These are phyloP conservation scores for Cyprinodon diabolis DNA, from an alignment of 2,797 vertebrate genomes.

Conservation along the genomic window DNA sequence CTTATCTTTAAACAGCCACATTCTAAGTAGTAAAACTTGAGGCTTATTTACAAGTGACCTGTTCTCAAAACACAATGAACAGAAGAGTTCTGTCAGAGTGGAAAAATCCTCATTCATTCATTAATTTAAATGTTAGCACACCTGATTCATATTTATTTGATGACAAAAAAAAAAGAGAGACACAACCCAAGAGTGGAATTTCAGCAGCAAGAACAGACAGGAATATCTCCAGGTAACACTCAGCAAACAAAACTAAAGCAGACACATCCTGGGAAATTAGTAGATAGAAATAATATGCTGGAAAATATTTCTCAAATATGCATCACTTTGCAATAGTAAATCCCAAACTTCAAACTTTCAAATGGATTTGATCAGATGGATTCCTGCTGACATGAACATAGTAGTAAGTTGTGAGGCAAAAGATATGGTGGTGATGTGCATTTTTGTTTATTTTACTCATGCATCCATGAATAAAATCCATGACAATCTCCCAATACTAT, in stretches of 20 bases:
- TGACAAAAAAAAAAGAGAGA: conserved; percentile 67
- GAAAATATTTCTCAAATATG: conserved; percentile 42
- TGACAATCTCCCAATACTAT: neutral
- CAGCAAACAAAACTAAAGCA: conserved; percentile 62
- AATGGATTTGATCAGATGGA: neutral
- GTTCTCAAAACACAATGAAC: conserved; percentile 38
- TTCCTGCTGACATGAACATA: neutral
- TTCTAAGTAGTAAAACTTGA: conserved; percentile 35
- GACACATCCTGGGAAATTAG: conserved; percentile 56
- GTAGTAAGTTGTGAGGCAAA: neutral
- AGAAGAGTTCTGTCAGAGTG: conserved; percentile 41
- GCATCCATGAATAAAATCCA: neutral
- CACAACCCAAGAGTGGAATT: conserved; percentile 79
- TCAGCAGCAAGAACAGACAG: conserved; percentile 80
- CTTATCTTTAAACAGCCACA: conserved; percentile 46
- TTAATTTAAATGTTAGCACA: conserved; percentile 70
- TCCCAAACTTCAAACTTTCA: neutral
- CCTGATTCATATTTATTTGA: conserved; percentile 72
- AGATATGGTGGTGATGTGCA: neutral
- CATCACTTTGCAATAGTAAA: neutral
- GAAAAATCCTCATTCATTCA: conserved; percentile 57
- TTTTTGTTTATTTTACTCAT: neutral
- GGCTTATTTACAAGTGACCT: conserved; percentile 37
- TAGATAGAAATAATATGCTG: conserved; percentile 41
- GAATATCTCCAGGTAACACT: conserved; percentile 77